A percentile compares a stretch with the other conserved stretches of the same genome.
Conservation (phyloP, 2,113 vertebrate genomes). For the Setophaga petechia region DNA sequence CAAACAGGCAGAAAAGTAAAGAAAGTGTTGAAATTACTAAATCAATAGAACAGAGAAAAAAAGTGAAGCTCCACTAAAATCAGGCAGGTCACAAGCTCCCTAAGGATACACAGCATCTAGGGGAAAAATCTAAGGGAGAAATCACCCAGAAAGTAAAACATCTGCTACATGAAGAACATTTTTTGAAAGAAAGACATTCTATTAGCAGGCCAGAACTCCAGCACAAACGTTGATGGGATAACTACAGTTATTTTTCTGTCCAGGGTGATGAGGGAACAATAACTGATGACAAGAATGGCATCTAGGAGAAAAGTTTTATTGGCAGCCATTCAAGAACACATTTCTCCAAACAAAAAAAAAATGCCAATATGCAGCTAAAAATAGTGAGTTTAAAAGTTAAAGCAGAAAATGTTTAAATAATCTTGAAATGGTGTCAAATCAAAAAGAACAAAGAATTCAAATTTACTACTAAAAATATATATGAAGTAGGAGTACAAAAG, state of each 20-base stretch:
- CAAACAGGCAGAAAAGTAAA: neutral
- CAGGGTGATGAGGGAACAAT: constrained; percentile 1
- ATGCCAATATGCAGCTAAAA: constrained; percentile 1
- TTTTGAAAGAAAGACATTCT: neutral
- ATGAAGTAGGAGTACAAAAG: neutral
- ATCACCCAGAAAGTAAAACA: neutral
- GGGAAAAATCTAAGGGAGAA: neutral
- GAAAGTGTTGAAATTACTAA: neutral
- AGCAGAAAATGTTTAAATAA: neutral
- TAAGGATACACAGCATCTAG: neutral
- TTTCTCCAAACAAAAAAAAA: constrained; percentile 5
- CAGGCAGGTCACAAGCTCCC: neutral
- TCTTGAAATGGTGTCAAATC: neutral
- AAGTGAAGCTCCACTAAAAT: neutral
- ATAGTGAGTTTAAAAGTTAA: neutral
- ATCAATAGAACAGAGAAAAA: neutral
- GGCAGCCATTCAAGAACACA: constrained; percentile 29
- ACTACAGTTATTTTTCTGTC: constrained; percentile 50
- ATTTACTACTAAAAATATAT: neutral
- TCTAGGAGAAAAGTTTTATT: neutral
- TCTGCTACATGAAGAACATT: neutral
- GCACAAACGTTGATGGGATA: constrained; percentile 23
- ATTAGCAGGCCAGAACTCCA: neutral
- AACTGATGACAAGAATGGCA: neutral
- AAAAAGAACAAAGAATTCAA: neutral